phyloP scores from a whole-genome alignment of 2,113 vertebrate species.

The Notarius quadriscutis region DNA sequence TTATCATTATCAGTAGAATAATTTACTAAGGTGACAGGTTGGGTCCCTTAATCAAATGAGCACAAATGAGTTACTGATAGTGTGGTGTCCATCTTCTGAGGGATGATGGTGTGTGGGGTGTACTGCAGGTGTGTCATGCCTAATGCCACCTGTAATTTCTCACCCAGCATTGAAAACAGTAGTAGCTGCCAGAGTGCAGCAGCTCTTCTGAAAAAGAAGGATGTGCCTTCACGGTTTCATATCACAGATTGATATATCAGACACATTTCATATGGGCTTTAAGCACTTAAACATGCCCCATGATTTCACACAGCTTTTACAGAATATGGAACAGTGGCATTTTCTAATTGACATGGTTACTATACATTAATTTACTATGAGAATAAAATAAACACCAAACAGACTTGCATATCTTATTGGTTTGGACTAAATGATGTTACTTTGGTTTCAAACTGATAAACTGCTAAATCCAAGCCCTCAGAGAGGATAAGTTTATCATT shows the following conservation, averaged over 20 bases:
- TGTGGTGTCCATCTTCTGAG: conserved; percentile 28
- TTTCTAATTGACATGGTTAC: not conserved
- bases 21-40: conserved; percentile 53
- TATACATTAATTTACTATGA: not conserved
- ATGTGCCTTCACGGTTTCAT: not conserved
- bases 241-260: not conserved
- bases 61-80: conserved; percentile 30
- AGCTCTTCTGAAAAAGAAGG: conserved; percentile 25
- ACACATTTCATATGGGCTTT: not conserved
- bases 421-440: conserved; percentile 22
- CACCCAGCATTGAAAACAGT: conserved; percentile 26
- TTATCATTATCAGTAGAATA: conserved; percentile 47
- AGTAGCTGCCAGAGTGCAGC: conserved; percentile 10
- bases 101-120: not conserved
- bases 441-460: conserved; percentile 10
- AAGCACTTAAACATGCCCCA: not conserved
- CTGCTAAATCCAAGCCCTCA: not conserved
- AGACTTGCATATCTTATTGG: conserved; percentile 1
- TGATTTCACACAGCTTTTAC: not conserved
- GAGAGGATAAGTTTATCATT: conserved; percentile 22
- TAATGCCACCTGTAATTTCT: conserved; percentile 44
- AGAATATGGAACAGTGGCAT: not conserved
- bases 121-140: conserved; percentile 35
- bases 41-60: conserved; percentile 46
- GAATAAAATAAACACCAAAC: not conserved